These are phyloP conservation scores for Pomacea maculata DNA, from an alignment of 1,140 invertebrate species.

Conservation along the genomic window DNA sequence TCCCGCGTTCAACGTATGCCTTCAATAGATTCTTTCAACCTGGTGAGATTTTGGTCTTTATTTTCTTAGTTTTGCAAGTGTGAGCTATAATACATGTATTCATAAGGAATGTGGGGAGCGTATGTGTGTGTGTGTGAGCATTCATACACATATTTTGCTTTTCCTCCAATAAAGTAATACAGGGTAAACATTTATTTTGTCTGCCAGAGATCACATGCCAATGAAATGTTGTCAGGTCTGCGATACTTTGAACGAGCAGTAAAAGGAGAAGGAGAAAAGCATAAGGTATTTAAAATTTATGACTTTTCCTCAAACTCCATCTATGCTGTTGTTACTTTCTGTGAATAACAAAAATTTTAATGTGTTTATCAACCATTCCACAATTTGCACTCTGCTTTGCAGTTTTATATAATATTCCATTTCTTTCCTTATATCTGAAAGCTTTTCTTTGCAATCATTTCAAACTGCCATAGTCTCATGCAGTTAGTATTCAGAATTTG, in stretches of 20 bases:
- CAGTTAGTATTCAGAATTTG: no score
- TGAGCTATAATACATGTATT: not conserved
- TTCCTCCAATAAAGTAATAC: no score
- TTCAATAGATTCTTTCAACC: constrained; percentile 66
- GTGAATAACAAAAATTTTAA: no score
- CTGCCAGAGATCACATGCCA: constrained; percentile 63
- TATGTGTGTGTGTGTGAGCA: not conserved
- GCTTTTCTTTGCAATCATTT: no score
- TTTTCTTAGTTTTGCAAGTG: not conserved
- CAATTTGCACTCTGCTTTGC: no score
- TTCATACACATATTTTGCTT: not conserved
- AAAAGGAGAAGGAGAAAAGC: constrained; percentile 47
- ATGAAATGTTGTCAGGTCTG: constrained; percentile 70
- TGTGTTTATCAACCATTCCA: no score
- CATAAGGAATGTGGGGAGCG: not conserved
- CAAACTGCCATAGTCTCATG: no score
- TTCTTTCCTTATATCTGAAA: no score
- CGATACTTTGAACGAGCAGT: constrained; percentile 69
- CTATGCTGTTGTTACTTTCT: no score
- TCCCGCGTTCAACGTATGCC: constrained; percentile 62
- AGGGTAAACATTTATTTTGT: not conserved
- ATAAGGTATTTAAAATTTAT: constrained; percentile 41
- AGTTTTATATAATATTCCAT: no score
- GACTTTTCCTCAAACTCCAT: no score
- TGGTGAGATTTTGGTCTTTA: constrained; percentile 40